Evolutionary conservation across 2,113 vertebrate species (phyloP).

Genomic region (Haemorhous mexicanus): DNA sequence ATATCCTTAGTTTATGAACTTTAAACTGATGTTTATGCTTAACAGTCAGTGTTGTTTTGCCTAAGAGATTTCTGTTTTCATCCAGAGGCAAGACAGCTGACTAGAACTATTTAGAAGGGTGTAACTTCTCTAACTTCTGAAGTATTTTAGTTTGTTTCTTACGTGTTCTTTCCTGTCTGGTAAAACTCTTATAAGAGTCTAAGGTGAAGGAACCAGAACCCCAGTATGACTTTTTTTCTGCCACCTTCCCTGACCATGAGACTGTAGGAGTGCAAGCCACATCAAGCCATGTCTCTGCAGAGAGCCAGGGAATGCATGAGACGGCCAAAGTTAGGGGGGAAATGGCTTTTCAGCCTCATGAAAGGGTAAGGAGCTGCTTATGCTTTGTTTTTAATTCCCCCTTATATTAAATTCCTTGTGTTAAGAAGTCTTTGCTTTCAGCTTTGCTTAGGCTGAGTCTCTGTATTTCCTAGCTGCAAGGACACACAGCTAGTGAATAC

Average conservation of each 20-base stretch:
- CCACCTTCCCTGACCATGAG: background rate
- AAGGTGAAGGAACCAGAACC: background rate
- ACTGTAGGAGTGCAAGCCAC: background rate
- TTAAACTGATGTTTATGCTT: background rate
- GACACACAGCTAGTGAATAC: background rate
- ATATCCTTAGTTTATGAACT: background rate
- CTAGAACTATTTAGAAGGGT: background rate
- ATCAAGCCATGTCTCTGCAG: background rate
- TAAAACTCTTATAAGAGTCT: background rate
- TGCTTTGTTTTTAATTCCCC: accelerated
- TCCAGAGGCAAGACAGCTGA: background rate
- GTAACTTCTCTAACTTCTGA: background rate
- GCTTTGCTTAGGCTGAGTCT: background rate
- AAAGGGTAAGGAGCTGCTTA: background rate
- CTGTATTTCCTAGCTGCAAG: background rate
- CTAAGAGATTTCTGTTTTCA: background rate
- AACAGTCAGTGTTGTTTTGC: background rate
- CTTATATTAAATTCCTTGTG: background rate
- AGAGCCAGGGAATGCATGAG: background rate
- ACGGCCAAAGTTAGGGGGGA: background rate
- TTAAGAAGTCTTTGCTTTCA: background rate
- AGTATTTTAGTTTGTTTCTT: background rate
- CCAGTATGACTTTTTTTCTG: background rate
- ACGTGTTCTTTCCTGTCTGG: background rate
- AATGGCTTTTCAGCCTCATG: background rate